Conservation (phyloP, 2,888 invertebrate genomes). For the Callosobruchus maculatus region DNA sequence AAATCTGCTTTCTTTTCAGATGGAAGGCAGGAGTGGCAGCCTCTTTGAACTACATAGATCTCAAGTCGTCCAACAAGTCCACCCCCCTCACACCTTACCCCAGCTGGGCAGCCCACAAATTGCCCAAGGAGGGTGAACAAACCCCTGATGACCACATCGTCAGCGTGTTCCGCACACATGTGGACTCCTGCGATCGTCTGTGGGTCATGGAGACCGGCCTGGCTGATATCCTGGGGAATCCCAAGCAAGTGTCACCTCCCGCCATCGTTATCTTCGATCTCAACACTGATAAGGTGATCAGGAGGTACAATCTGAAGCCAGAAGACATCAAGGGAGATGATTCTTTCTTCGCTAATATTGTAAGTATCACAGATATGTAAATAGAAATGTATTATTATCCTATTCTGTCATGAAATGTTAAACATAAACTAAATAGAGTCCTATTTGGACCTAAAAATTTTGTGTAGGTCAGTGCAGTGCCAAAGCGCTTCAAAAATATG, state of each 20-base stretch:
- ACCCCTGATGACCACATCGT: constrained; percentile 58
- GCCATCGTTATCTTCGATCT: constrained; percentile 70
- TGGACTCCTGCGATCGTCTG: constrained; percentile 74
- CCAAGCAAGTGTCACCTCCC: constrained; percentile 60
- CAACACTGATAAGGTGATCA: constrained; percentile 68
- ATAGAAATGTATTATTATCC: too few relatives aligned
- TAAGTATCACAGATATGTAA: constrained; percentile 49
- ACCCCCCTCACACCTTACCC: constrained; percentile 70
- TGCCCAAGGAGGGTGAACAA: constrained; percentile 58
- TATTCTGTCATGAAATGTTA: too few relatives aligned
- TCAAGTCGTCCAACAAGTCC: constrained; percentile 60
- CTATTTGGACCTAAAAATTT: too few relatives aligned
- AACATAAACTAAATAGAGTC: too few relatives aligned
- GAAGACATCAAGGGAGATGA: constrained; percentile 69
- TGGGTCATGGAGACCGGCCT: constrained; percentile 82
- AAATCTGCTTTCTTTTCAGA: constrained; percentile 36
- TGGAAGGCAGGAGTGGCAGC: constrained; percentile 69
- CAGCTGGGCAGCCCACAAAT: constrained; percentile 71
- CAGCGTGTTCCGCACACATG: constrained; percentile 69
- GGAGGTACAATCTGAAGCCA: constrained; percentile 67
- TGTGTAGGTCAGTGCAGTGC: too few relatives aligned
- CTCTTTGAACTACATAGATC: constrained; percentile 63
- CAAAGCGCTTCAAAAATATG: too few relatives aligned
- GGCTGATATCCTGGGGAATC: constrained; percentile 67
- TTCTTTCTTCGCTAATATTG: constrained; percentile 78